Evolutionary conservation across 2,888 invertebrate species (phyloP).

Genomic region (Sarcophaga carnaria): DNA sequence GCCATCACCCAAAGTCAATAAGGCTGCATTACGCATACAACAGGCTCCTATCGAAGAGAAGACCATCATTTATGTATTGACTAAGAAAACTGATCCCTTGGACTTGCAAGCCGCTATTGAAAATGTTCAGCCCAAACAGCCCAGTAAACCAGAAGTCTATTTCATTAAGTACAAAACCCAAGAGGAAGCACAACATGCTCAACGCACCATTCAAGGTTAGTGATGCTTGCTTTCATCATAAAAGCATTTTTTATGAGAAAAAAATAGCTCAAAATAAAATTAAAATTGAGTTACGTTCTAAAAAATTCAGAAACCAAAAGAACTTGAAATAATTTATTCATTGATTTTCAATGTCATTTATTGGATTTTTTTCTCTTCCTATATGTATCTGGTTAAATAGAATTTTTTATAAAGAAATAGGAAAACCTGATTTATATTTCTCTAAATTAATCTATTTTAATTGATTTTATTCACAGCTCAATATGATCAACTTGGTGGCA

Average conservation of each 20-base stretch:
- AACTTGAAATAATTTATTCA: conserved; percentile 52
- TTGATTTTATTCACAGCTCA: conserved; percentile 74
- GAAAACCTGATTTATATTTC: conserved; percentile 29
- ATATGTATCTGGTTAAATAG: background rate
- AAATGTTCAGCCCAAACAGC: conserved; percentile 76
- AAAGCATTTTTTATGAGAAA: conserved; percentile 35
- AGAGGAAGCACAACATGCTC: conserved; percentile 81
- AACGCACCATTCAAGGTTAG: conserved; percentile 81
- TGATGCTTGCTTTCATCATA: conserved; percentile 18
- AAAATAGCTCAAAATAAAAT: background rate
- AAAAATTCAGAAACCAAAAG: conserved; percentile 23
- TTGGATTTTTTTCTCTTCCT: background rate
- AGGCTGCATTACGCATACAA: conserved; percentile 74
- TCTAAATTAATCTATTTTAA: conserved; percentile 7
- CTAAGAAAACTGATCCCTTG: conserved; percentile 79
- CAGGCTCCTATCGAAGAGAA: conserved; percentile 80
- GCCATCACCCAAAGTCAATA: conserved; percentile 74
- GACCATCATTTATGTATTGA: conserved; percentile 81
- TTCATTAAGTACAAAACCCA: conserved; percentile 81
- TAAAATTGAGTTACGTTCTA: background rate
- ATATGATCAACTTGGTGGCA: conserved; percentile 81
- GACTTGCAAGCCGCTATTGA: conserved; percentile 78
- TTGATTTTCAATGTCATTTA: background rate
- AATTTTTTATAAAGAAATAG: no score
- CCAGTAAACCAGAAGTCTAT: conserved; percentile 81